Evolutionary conservation across 2,113 vertebrate genomes (phyloP), one percentile per base, ranked within the genome.

Genomic region (Picathartes gymnocephalus): DNA sequence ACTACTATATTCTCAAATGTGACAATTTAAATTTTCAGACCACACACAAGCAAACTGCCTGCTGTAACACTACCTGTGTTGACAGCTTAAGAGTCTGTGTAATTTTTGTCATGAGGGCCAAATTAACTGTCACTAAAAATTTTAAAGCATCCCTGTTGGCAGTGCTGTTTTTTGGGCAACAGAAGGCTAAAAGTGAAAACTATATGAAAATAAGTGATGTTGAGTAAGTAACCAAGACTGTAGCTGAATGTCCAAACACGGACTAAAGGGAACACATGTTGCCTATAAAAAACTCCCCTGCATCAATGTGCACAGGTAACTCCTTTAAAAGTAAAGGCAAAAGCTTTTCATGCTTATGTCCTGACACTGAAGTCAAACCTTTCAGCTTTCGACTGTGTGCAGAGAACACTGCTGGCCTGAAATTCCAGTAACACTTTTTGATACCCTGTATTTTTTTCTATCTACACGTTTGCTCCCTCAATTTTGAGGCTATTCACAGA

Each of bases 121-220:
- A 53, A 82, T 44, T 86, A 90, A 74, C 62, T 31, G 70, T 19
- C 30, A 47, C 39, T 69, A 88, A 48, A 80, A 60, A 10, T 85
- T 85, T 83, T 88, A 72, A 51, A 95, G 90, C 60, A 78, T 71
- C 74, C 92, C 79, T 88, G 54, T 78, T 68, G 88, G 78, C 70
- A 79, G 83, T 92, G 50, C 76, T 88, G 13, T 64, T 93, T 72
- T 88, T 86, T 50, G 92, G 81, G 62, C 68, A 72, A 82, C 8
- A 68, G 61, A 69, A 12, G 8, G 35, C 40, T 78, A 45, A 83
- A 91, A 70, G 70, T 51, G 7, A 81, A 68, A 68, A 51, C 33
- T 27, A 37, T 23, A 60, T 30, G 6, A 60, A 77, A 37, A 44
- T 17, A 80, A 82, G 25, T 47, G 76, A 31, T 4, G 20, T 14